Evolutionary conservation across 2,113 vertebrate species (phyloP).

Genomic region (Austrofundulus limnaeus): DNA sequence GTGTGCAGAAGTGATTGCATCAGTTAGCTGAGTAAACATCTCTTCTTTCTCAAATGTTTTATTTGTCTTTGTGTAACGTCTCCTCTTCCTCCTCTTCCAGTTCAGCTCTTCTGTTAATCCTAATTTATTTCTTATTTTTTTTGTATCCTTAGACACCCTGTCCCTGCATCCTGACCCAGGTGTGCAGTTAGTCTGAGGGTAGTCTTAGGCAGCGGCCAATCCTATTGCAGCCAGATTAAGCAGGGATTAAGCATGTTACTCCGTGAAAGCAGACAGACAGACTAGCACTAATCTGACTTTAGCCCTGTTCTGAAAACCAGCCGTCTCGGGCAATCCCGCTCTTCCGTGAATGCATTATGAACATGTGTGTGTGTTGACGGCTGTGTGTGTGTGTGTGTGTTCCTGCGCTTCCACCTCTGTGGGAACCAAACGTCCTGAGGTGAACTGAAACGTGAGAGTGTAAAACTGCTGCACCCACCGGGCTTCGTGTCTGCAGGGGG

Average conservation of each 20-base stretch:
- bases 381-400: slow-evolving; percentile 17
- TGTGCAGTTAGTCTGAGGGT: slow-evolving; percentile 50
- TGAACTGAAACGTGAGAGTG: slow-evolving; percentile 13
- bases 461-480: slow-evolving; percentile 4
- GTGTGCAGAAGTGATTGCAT: not conserved
- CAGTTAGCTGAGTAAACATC: not conserved
- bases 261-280: slow-evolving; percentile 69
- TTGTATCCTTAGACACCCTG: not conserved
- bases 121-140: not conserved
- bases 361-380: slow-evolving; percentile 22
- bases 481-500: not conserved
- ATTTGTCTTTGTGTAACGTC: not conserved
- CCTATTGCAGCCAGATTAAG: slow-evolving; percentile 64
- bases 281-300: slow-evolving; percentile 69
- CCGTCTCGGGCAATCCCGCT: slow-evolving; percentile 52
- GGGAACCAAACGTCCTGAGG: slow-evolving; percentile 29
- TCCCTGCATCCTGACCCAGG: slow-evolving; percentile 37
- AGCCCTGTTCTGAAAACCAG: slow-evolving; percentile 53
- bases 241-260: slow-evolving; percentile 63
- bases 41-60: not conserved
- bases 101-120: too few relatives aligned
- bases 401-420: slow-evolving; percentile 15
- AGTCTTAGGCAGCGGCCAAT: slow-evolving; percentile 57
- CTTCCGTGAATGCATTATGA: slow-evolving; percentile 38
- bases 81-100: not conserved